Evolutionary conservation across 2,797 vertebrate species (phyloP).

Genomic region (Pangasius sanitwongsei): DNA sequence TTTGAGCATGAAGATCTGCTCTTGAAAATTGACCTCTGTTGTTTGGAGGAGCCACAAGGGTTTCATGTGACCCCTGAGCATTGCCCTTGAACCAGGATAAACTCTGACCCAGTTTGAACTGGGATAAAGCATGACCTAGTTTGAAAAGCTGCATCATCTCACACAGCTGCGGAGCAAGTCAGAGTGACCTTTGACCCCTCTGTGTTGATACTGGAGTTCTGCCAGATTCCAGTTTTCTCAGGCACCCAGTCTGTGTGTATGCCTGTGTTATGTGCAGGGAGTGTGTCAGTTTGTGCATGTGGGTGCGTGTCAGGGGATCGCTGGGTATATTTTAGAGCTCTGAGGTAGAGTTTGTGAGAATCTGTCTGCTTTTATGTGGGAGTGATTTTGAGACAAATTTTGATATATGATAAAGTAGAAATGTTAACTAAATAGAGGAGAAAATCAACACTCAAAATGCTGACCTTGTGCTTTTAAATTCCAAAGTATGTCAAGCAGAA

Average conservation of each 20-base stretch:
- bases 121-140: constrained; percentile 72
- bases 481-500: constrained; percentile 37
- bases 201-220: constrained; percentile 71
- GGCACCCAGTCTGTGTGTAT: constrained; percentile 40
- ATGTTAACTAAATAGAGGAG: constrained; percentile 46
- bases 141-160: constrained; percentile 65
- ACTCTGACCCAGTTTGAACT: constrained; percentile 58
- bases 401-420: constrained; percentile 52
- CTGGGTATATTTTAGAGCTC: constrained; percentile 55
- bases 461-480: constrained; percentile 39
- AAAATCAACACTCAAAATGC: constrained; percentile 42
- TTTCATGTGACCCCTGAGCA: constrained; percentile 67
- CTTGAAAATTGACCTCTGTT: constrained; percentile 63
- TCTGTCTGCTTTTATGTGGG: constrained; percentile 45
- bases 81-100: constrained; percentile 61
- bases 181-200: constrained; percentile 66
- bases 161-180: constrained; percentile 63
- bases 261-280: constrained; percentile 52
- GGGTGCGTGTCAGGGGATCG: constrained; percentile 58
- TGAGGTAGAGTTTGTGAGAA: constrained; percentile 48
- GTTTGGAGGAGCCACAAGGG: constrained; percentile 57
- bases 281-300: constrained; percentile 54
- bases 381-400: constrained; percentile 39
- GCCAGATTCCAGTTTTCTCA: constrained; percentile 70
- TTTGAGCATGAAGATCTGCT: constrained; percentile 39